These are phyloP conservation scores for Eriocheir sinensis DNA, from an alignment of 1,140 invertebrate species.

Conservation along the genomic window DNA sequence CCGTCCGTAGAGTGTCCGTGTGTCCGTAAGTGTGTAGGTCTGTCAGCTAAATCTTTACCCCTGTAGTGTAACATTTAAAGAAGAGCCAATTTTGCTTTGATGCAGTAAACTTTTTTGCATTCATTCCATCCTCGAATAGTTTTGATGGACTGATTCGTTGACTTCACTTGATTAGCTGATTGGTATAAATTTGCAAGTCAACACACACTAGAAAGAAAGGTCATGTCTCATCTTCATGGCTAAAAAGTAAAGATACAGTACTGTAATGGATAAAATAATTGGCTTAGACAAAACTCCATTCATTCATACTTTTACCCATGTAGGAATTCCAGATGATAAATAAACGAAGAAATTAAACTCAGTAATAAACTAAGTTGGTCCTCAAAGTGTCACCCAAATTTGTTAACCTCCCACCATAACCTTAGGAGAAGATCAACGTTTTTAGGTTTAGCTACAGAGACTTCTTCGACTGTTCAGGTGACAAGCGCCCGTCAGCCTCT, in stretches of 20 bases:
- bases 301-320: too few species aligned
- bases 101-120: neutral
- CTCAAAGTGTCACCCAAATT: neutral
- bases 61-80: neutral
- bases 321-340: too few species aligned
- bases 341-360: too few species aligned
- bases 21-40: neutral
- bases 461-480: neutral
- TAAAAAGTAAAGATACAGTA: too few species aligned
- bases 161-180: too few species aligned
- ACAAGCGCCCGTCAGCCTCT: neutral
- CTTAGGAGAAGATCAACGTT: neutral
- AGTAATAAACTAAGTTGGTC: too few species aligned
- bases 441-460: conserved; percentile 15
- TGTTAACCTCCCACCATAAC: neutral
- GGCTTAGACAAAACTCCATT: too few species aligned
- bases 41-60: neutral
- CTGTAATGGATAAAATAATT: too few species aligned
- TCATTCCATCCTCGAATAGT: too few species aligned
- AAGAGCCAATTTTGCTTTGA: neutral
- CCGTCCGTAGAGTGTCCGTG: neutral
- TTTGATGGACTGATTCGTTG: too few species aligned
- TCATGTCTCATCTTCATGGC: neutral
- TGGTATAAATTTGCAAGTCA: neutral
- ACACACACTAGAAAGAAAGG: too few species aligned